Conservation (phyloP, 2,888 invertebrate genomes). For the Salpingus planirostris region DNA sequence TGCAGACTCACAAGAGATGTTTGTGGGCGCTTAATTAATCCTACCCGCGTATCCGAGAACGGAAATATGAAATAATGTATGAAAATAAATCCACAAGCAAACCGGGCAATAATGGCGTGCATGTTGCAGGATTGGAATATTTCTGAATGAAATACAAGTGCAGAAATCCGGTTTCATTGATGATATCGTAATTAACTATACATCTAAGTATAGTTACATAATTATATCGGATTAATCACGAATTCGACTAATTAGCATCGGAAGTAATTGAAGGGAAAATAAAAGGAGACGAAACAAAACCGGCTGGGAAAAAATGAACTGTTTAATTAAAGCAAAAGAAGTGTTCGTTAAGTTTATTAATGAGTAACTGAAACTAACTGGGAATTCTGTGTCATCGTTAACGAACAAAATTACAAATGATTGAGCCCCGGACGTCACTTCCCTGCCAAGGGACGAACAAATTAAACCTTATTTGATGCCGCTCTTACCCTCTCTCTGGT, state of each 20-base stretch:
- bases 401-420: slow-evolving; percentile 16
- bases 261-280: slow-evolving; percentile 8
- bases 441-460: slow-evolving; percentile 11
- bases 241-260: slow-evolving; percentile 10
- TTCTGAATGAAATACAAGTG: no score
- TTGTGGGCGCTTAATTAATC: no score
- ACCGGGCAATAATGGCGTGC: no score
- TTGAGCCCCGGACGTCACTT: slow-evolving; percentile 12
- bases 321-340: slow-evolving; percentile 13
- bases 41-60: no score
- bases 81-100: no score
- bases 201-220: no score
- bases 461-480: slow-evolving; percentile 14
- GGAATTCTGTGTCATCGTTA: slow-evolving; percentile 14
- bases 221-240: slow-evolving; percentile 9
- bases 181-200: no score
- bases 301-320: slow-evolving; percentile 8
- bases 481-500: slow-evolving; percentile 4
- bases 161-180: no score
- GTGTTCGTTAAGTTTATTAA: slow-evolving; percentile 13
- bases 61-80: no score
- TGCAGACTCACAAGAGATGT: no score
- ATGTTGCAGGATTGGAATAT: no score
- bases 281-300: slow-evolving; percentile 9
- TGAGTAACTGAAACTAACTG: slow-evolving; percentile 13